These are phyloP conservation scores for Megalopta genalis DNA, from an alignment of 1,140 invertebrate species.

Conservation along the genomic window DNA sequence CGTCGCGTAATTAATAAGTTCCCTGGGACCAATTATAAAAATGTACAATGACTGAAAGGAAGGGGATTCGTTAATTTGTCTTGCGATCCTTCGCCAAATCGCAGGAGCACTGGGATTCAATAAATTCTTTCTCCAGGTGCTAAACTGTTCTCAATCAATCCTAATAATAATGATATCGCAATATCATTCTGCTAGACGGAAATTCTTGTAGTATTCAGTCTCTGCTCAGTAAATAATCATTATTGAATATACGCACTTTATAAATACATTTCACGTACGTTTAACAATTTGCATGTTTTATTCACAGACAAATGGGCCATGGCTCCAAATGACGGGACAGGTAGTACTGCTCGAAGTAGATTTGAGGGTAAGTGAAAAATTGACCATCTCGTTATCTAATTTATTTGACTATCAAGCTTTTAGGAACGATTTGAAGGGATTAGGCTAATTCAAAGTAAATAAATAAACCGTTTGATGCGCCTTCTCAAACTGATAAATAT, in stretches of 20 bases:
- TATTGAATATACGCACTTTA: no score
- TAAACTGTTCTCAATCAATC: not conserved
- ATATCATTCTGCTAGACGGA: no score
- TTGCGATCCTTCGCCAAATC: constrained; percentile 12
- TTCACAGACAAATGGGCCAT: constrained; percentile 40
- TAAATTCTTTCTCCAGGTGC: not conserved
- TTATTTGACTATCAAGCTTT: no score
- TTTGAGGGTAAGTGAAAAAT: constrained; percentile 49
- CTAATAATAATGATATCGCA: not conserved
- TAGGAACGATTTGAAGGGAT: not conserved
- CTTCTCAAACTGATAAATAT: no score
- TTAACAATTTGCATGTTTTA: not conserved
- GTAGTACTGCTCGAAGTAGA: constrained; percentile 36
- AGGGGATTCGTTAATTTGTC: constrained; percentile 49
- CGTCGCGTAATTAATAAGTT: constrained; percentile 39
- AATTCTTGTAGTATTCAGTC: no score
- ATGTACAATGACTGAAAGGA: constrained; percentile 32
- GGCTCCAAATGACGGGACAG: constrained; percentile 53
- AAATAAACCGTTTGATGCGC: not conserved
- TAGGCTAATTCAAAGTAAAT: not conserved
- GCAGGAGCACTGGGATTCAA: not conserved
- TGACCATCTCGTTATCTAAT: not conserved
- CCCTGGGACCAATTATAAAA: constrained; percentile 68
- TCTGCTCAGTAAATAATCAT: no score
- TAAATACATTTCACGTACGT: no score